phyloP scores from a whole-genome alignment of 2,888 invertebrate species.

The Cecidostiba fungosa region DNA sequence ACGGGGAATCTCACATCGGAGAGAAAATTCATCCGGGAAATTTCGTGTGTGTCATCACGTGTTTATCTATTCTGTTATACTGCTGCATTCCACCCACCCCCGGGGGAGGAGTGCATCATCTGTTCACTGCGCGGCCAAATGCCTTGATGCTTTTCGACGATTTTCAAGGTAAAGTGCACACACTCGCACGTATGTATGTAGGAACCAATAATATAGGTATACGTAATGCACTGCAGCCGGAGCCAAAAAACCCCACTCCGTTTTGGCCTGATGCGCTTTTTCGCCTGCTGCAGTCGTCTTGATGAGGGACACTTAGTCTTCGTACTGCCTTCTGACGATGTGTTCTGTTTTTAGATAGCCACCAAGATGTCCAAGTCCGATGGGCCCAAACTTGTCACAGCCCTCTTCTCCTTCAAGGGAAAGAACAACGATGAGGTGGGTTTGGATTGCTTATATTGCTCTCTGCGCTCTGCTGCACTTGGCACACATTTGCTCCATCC shows the following conservation, averaged over 20 bases:
- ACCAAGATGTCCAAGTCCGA: slow-evolving; percentile 75
- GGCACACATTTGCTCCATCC: slow-evolving; percentile 37
- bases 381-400: slow-evolving; percentile 86
- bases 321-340: background rate
- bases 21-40: background rate
- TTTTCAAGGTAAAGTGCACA: slow-evolving; percentile 54
- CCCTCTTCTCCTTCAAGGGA: slow-evolving; percentile 96
- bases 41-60: slow-evolving; percentile 28
- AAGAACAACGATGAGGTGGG: slow-evolving; percentile 97
- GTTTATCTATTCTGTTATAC: background rate
- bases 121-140: slow-evolving; percentile 9
- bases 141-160: slow-evolving; percentile 54
- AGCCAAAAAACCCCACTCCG: slow-evolving; percentile 10
- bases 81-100: background rate
- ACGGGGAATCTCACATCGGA: background rate
- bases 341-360: slow-evolving; percentile 56
- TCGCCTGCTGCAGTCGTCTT: background rate
- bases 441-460: slow-evolving; percentile 42
- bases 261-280: slow-evolving; percentile 47
- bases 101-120: background rate
- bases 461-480: slow-evolving; percentile 51
- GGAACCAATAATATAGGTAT: background rate
- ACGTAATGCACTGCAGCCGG: background rate
- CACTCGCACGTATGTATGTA: background rate
- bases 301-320: background rate